A percentile compares a stretch with the other conserved stretches of the same genome.
Evolutionary conservation across 1,140 invertebrate genomes (phyloP).

Genomic region (Drosophila lacteicornis): DNA sequence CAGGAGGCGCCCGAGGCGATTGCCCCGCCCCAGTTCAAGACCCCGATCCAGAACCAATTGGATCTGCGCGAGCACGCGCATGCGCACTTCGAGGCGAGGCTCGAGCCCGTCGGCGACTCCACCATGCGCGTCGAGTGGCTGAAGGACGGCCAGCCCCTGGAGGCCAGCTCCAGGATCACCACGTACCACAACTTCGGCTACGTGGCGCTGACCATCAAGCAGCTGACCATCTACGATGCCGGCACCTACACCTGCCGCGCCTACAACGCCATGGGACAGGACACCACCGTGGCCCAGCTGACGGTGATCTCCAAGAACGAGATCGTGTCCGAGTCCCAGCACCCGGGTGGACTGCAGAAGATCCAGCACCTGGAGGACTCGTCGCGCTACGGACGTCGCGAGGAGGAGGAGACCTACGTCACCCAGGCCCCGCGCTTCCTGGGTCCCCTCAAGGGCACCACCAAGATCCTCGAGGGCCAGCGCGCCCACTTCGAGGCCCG

Average conservation of each 20-base stretch:
- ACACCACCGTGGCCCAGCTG: slow-evolving; percentile 94
- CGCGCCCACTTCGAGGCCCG: slow-evolving; percentile 98
- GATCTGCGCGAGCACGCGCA: slow-evolving; percentile 96
- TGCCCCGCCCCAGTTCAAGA: slow-evolving; percentile 95
- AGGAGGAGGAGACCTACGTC: slow-evolving; percentile 90
- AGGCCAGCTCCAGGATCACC: slow-evolving; percentile 96
- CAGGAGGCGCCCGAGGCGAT: slow-evolving; percentile 92
- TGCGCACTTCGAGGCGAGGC: slow-evolving; percentile 97
- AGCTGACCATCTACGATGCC: slow-evolving; percentile 94
- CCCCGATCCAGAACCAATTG: slow-evolving; percentile 95
- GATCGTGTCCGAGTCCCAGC: slow-evolving; percentile 93
- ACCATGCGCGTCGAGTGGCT: slow-evolving; percentile 97
- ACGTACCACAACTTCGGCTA: slow-evolving; percentile 98
- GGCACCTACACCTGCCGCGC: slow-evolving; percentile 96
- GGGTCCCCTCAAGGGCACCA: slow-evolving; percentile 94
- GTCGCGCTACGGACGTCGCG: slow-evolving; percentile 87
- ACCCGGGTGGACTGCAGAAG: slow-evolving; percentile 94
- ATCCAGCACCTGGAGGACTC: slow-evolving; percentile 95
- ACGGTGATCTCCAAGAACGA: slow-evolving; percentile 94
- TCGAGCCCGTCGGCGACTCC: slow-evolving; percentile 97
- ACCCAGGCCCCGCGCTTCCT: slow-evolving; percentile 93
- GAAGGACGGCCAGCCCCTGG: slow-evolving; percentile 95
- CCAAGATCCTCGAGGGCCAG: slow-evolving; percentile 97
- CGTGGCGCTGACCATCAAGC: slow-evolving; percentile 97
- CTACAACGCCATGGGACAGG: slow-evolving; percentile 94